phyloP scores from a whole-genome alignment of 2,888 invertebrate genomes.

The Sinotaia quadrata region DNA sequence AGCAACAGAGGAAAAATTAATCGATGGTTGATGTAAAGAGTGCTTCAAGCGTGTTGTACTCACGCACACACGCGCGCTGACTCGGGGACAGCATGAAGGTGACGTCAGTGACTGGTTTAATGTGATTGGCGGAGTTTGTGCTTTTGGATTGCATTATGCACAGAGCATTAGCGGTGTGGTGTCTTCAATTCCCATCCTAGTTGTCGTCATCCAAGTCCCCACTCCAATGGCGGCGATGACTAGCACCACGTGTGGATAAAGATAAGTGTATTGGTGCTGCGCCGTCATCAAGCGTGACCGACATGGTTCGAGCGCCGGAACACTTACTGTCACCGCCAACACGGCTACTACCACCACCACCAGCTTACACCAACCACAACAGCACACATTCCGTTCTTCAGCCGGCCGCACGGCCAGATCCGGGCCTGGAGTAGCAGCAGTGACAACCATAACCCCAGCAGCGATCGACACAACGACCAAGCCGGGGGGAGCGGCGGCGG shows the following conservation, averaged over 20 bases:
- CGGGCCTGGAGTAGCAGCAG: background rate
- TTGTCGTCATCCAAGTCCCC: background rate
- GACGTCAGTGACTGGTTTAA: slow-evolving; percentile 21
- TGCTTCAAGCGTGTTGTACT: background rate
- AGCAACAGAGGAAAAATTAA: too few species aligned
- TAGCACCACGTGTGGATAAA: background rate
- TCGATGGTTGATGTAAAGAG: too few species aligned
- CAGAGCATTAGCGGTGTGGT: slow-evolving; percentile 15
- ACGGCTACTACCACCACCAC: slow-evolving; percentile 9
- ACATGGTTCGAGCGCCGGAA: slow-evolving; percentile 22
- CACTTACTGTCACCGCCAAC: slow-evolving; percentile 8
- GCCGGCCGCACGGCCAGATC: background rate
- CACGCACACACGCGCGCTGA: background rate
- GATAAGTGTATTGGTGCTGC: background rate
- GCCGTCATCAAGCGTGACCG: slow-evolving; percentile 9
- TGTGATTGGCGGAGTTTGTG: slow-evolving; percentile 19
- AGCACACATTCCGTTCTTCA: background rate
- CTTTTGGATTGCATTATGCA: slow-evolving; percentile 23
- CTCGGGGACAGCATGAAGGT: slow-evolving; percentile 2
- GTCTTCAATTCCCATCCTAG: background rate
- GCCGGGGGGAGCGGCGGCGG: slow-evolving; percentile 13
- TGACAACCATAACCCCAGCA: background rate
- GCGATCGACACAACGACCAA: background rate
- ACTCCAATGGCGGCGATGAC: slow-evolving; percentile 6
- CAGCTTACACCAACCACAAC: background rate